Evolutionary conservation across 2,888 invertebrate genomes (phyloP), one percentile per base, ranked within the genome.

Genomic region (Mactromeris polynyma): DNA sequence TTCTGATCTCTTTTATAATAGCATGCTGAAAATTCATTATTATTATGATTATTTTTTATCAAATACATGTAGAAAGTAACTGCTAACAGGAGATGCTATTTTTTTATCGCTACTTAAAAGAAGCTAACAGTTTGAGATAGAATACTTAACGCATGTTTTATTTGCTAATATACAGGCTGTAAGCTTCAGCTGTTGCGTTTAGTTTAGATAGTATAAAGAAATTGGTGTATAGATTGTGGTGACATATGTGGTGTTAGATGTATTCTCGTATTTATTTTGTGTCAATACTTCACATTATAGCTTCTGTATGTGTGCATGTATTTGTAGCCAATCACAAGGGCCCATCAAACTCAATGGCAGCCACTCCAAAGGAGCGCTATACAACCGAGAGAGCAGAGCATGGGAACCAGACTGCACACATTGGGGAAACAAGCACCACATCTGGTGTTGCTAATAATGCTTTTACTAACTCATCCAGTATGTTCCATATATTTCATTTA

Each of bases 381-480:
- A 33, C 73, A 33, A 26, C 31, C 0, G 14, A 26, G 73, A 33
- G 11, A 33, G 2, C 33, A 33, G 73, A 36, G 2, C 31, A 73
- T 33, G 73, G 36, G 19, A 36, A 36, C 17, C 73, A 33, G 73
- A 33, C 73, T 73, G 11, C 19, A 54, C 6, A 64, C n/a, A 73
- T 33, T n/a, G n/a, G n/a, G n/a, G 33, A 69, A 1, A 33, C 19
- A 73, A 73, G 2, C 73, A 73, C 3, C 58, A 26, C 33, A 19
- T 17, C 73, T 33, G 3, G 3, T 73, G 36, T 73, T 19, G 73
- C 14, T 73, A 73, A 73, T 73, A 33, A 73, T 36, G 73, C 73
- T 73, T 33, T 19, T 73, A 73, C 73, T 73, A 73, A 73, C 73
- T 73, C 73, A 17, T 33, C 73, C 26, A 73, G 73, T 73, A 73